Base-by-base conservation (phyloP, 2,113 vertebrate genomes). In the Platichthys stellatus region DNA sequence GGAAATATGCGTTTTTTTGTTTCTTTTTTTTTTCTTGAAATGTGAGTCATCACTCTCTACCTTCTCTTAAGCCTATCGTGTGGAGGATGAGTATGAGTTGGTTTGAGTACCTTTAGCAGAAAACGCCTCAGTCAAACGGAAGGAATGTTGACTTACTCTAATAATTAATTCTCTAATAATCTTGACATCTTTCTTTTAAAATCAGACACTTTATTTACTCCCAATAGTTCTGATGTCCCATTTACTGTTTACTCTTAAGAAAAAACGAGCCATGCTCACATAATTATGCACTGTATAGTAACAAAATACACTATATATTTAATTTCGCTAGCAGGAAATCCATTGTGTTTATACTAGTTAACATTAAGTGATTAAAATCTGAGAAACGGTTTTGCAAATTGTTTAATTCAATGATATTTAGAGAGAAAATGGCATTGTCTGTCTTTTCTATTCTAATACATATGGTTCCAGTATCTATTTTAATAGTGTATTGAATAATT, bases 1-100 rank as follows among this genome's bases (percentile, higher is more conserved):
- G 57, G 20, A 60, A 85, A 86, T 90, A 85, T 89, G 12, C 72
- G 26, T 28, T 77, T 72, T 43, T 43, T 38, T 53, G 17, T 49
- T 67, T n/a, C 20, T 67, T 63, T 67, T 56, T 60, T 26, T 75
- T 78, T 75, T 80, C 47, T 21, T 47, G 49, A 66, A 72, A 68
- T 65, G 23, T 20, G n/a, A 62, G 38, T 35, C 58, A 53, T 65
- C 13, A 5, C 43, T 54, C 56, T 66, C 78, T 56, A 28, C 74
- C 21, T 63, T 74, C 31, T 58, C 20, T 66, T 69, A 35, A 69
- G 35, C 13, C 21, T 54, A 60, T 51, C 14, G 47, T 57, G 58
- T 64, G 68, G 58, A 82, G 63, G 54, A 71, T 56, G 40, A 60
- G 31, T 72, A 77, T 69, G 17, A 61, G 38, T 24, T 43, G 26